Percentiles rank a stretch among this genome's conserved stretches.
Evolutionary conservation across 2,113 vertebrate genomes (phyloP).

Genomic region (Myodes glareolus): DNA sequence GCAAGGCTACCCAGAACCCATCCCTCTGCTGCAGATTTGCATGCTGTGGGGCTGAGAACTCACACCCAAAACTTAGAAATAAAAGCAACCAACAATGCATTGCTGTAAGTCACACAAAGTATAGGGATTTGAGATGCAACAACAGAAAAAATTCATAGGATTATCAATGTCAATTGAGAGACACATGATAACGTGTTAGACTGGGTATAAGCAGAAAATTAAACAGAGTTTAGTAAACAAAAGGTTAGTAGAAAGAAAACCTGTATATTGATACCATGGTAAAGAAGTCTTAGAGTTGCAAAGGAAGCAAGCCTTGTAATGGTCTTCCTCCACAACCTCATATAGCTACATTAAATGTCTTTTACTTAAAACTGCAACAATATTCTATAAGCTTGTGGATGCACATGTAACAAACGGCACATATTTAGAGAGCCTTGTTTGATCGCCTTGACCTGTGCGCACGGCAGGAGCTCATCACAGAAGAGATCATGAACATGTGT

Average conservation of each 20-base stretch:
- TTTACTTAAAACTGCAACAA: neutral
- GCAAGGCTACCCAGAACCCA: neutral
- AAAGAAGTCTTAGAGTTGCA: neutral
- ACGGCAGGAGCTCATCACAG: neutral
- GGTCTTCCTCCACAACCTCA: neutral
- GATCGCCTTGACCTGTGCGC: neutral
- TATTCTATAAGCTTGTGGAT: slow-evolving; percentile 8
- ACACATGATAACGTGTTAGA: neutral
- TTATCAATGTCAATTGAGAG: neutral
- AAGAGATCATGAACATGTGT: neutral
- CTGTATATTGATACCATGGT: slow-evolving; percentile 1
- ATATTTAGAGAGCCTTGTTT: neutral
- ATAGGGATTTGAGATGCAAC: neutral
- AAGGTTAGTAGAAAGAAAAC: neutral
- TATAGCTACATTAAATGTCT: neutral
- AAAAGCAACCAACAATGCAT: neutral
- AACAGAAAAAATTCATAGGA: neutral
- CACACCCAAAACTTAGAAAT: neutral
- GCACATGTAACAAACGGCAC: neutral
- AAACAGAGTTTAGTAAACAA: neutral
- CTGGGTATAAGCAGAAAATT: neutral
- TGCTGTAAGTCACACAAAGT: neutral
- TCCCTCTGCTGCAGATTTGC: neutral
- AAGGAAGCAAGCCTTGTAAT: neutral
- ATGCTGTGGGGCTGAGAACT: neutral